Conservation (phyloP, 2,888 invertebrate species). For the Sturmia bella region DNA sequence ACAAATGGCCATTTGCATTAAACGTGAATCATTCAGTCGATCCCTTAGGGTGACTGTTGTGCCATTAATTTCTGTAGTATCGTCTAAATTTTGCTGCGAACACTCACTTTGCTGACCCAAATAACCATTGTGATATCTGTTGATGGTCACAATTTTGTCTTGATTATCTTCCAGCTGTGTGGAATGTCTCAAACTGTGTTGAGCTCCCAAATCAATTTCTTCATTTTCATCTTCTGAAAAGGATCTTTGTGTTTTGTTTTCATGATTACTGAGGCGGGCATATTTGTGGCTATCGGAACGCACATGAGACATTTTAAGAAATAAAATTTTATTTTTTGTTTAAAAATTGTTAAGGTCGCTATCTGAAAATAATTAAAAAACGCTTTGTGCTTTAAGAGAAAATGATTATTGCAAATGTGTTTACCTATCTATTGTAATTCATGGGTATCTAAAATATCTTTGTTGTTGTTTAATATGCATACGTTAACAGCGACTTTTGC, state of each 20-base stretch:
- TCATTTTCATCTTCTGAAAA: slow-evolving; percentile 75
- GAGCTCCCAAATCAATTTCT: slow-evolving; percentile 76
- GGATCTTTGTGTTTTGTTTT: slow-evolving; percentile 35
- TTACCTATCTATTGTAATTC: slow-evolving; percentile 35
- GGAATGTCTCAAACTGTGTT: slow-evolving; percentile 53
- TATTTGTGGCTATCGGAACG: slow-evolving; percentile 76
- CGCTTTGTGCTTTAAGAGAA: background rate
- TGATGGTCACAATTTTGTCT: slow-evolving; percentile 34
- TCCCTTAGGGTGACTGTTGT: slow-evolving; percentile 54
- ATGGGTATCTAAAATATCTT: slow-evolving; percentile 21
- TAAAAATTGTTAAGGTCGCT: slow-evolving; percentile 11
- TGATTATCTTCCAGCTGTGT: slow-evolving; percentile 51
- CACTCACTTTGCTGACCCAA: slow-evolving; percentile 16
- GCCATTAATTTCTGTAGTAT: slow-evolving; percentile 14
- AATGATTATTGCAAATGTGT: background rate
- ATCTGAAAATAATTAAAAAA: slow-evolving; percentile 27
- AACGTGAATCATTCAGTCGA: slow-evolving; percentile 73
- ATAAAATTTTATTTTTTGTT: background rate
- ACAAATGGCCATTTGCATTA: slow-evolving; percentile 81
- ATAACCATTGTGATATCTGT: slow-evolving; percentile 49
- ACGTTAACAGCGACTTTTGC: background rate
- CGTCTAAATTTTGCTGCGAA: background rate
- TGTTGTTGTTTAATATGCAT: slow-evolving; percentile 14
- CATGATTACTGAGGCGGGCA: slow-evolving; percentile 74
- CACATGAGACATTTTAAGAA: slow-evolving; percentile 72